Evolutionary conservation across 2,888 invertebrate genomes (phyloP).

Genomic region (Drosophila kambysellisi): DNA sequence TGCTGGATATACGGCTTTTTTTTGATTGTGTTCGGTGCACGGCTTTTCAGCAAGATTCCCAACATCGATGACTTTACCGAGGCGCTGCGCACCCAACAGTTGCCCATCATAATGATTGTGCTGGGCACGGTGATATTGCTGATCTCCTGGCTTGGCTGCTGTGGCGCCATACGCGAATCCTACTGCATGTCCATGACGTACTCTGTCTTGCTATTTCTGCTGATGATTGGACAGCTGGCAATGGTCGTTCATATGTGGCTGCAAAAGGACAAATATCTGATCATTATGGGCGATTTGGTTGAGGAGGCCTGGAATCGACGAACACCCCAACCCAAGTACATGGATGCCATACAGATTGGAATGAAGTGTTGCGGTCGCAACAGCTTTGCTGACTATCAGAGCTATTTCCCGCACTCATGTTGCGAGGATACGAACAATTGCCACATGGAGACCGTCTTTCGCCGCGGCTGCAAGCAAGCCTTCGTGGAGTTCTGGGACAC

Average conservation of each 20-base stretch:
- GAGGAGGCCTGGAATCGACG: conserved; percentile 84
- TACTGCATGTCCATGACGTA: conserved; percentile 95
- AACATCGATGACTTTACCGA: conserved; percentile 86
- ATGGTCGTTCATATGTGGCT: conserved; percentile 90
- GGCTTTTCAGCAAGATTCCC: conserved; percentile 88
- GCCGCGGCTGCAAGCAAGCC: conserved; percentile 78
- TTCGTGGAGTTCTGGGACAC: conserved; percentile 86
- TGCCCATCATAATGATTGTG: conserved; percentile 89
- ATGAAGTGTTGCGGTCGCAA: conserved; percentile 83
- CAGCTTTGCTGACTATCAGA: conserved; percentile 79
- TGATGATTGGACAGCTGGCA: conserved; percentile 91
- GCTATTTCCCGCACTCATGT: conserved; percentile 81
- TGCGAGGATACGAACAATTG: conserved; percentile 80
- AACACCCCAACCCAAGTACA: conserved; percentile 81
- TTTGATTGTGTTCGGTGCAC: conserved; percentile 89
- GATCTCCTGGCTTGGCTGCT: conserved; percentile 96
- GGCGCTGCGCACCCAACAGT: conserved; percentile 86
- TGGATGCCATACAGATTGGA: conserved; percentile 83
- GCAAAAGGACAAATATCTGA: conserved; percentile 87
- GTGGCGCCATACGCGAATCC: conserved; percentile 94
- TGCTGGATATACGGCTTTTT: conserved; percentile 91
- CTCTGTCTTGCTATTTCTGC: conserved; percentile 89
- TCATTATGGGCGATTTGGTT: conserved; percentile 86
- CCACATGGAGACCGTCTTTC: conserved; percentile 73
- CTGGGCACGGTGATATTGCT: conserved; percentile 90